A percentile compares a stretch with the other conserved stretches of the same genome.
phyloP scores from a whole-genome alignment of 2,797 vertebrate genomes.

The Silurus aristotelis region DNA sequence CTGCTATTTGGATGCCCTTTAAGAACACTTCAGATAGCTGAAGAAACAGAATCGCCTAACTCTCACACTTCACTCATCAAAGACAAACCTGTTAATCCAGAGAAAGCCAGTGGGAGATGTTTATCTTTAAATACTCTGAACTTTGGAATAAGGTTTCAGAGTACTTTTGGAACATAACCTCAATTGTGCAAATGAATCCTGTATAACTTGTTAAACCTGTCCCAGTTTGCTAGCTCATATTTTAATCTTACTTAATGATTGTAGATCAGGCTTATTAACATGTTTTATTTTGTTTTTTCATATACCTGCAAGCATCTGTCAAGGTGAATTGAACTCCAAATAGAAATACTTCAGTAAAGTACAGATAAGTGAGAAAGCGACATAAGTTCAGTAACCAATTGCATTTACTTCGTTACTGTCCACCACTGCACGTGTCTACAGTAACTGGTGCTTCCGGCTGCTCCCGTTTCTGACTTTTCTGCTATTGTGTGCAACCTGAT shows the following conservation, averaged over 20 bases:
- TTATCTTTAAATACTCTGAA: neutral
- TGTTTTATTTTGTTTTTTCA: neutral
- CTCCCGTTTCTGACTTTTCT: no score
- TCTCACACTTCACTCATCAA: neutral
- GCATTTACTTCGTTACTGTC: no score
- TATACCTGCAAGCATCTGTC: neutral
- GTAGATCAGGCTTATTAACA: no score
- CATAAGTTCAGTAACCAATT: no score
- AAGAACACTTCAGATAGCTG: neutral
- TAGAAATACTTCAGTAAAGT: no score
- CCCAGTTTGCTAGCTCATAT: neutral
- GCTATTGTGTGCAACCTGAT: neutral
- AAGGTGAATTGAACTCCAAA: neutral
- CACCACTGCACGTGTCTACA: no score
- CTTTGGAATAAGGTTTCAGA: neutral
- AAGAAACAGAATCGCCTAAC: neutral
- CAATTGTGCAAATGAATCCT: neutral
- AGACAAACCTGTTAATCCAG: slow-evolving; percentile 4
- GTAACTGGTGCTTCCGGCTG: no score
- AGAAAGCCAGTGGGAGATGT: neutral
- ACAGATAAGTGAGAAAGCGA: no score
- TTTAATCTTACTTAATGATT: neutral
- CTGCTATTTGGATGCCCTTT: neutral
- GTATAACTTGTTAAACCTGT: neutral
- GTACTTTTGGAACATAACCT: neutral